Base-by-base conservation (phyloP, 2,888 invertebrate species). In the Nasonovia ribisnigri region DNA sequence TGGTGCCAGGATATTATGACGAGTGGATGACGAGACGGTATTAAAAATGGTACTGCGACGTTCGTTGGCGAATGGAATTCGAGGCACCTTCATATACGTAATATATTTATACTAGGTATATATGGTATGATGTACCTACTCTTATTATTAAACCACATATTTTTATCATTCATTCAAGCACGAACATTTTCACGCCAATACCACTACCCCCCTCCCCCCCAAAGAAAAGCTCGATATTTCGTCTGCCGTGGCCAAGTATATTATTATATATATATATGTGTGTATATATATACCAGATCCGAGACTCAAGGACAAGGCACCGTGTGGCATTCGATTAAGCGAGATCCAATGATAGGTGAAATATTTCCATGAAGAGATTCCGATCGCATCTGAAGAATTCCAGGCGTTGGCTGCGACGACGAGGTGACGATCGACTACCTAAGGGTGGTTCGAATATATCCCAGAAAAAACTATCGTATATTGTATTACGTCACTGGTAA, bases 131-230 rank as follows among this genome's bases (percentile, higher is more conserved):
- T 84, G 26, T 29, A 43, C n/a, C n/a, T n/a, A n/a, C 43, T 84
- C 24, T 13, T 43, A 91, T 86, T 88, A 92, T 87, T 87, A 67
- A 87, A 88, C 92, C 42, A 48, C 92, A 87, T 92, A 92, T 92
- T 92, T 92, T 42, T 26, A 20, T 6, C 36, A 42, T 6, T 24
- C 48, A 42, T 67, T 6, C 42, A 8, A n/a, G 8, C 43, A 26
- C 36, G 46, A n/a, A 86, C 36, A 86, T 92, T 60, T 91, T 91
- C 84, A n/a, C 84, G 10, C 51, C 29, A 16, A 77, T 77, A 36
- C 8, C 8, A 16, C 36, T 10, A n/a, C n/a, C n/a, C n/a, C 20
- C 77, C 6, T 8, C 6, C 20, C 36, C 36, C 24, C 5, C 10
- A 13, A 26, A 3, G 24, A 26, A 57, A 26, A 26, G 26, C 26